A percentile compares a stretch with the other conserved stretches of the same genome.
These are phyloP conservation scores for Drosophila truncata DNA, from an alignment of 1,140 invertebrate species.

Conservation along the genomic window DNA sequence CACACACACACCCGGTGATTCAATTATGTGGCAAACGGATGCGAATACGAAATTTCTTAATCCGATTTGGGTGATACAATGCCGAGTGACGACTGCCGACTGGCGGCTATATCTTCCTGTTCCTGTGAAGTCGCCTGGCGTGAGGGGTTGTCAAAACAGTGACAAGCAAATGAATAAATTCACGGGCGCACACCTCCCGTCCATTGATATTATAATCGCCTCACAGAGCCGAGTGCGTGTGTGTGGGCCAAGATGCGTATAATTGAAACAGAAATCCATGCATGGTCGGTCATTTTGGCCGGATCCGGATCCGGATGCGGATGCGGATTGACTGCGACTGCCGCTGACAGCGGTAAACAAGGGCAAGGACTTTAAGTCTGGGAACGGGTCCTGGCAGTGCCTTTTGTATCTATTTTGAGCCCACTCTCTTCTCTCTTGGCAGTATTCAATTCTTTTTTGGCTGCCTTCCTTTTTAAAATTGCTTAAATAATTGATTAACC, in stretches of 20 bases:
- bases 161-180: slow-evolving; percentile 80
- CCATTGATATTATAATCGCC: slow-evolving; percentile 81
- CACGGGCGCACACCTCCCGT: slow-evolving; percentile 67
- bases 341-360: slow-evolving; percentile 49
- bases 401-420: slow-evolving; percentile 69
- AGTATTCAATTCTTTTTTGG: slow-evolving; percentile 7
- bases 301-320: slow-evolving; percentile 2
- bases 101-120: slow-evolving; percentile 32
- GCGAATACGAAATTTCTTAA: slow-evolving; percentile 84
- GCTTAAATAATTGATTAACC: slow-evolving; percentile 81
- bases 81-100: slow-evolving; percentile 23
- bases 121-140: slow-evolving; percentile 16
- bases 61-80: slow-evolving; percentile 83
- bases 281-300: slow-evolving; percentile 64
- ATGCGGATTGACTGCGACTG: slow-evolving; percentile 62
- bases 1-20: slow-evolving; percentile 47
- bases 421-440: slow-evolving; percentile 12
- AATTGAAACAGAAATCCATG: slow-evolving; percentile 82
- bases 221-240: slow-evolving; percentile 21
- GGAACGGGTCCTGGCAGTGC: slow-evolving; percentile 40
- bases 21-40: slow-evolving; percentile 82
- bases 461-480: slow-evolving; percentile 38
- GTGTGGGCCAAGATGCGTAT: slow-evolving; percentile 62
- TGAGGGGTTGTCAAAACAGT: slow-evolving; percentile 76
- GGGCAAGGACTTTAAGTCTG: not conserved